These are phyloP conservation scores for Entomobrya multifasciata DNA, from an alignment of 2,888 invertebrate species.

Conservation along the genomic window DNA sequence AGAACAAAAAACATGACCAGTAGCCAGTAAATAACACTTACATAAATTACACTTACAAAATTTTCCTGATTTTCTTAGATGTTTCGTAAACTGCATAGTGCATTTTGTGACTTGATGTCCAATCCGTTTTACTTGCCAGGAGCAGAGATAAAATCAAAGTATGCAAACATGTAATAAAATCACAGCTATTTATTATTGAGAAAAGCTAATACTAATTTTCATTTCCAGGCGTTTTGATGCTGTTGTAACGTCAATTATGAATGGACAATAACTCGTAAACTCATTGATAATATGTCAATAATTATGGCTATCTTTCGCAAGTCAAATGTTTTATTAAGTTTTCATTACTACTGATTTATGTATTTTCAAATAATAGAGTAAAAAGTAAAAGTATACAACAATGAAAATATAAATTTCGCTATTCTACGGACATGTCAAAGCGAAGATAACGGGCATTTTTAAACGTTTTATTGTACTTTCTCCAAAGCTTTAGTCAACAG, in stretches of 20 bases:
- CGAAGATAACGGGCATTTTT: too few relatives aligned
- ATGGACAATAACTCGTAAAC: constrained; percentile 75
- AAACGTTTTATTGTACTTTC: constrained; percentile 83
- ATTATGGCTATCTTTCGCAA: too few relatives aligned
- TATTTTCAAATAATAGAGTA: too few relatives aligned
- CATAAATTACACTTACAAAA: constrained; percentile 6
- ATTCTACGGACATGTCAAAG: too few relatives aligned
- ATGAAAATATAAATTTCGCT: too few relatives aligned
- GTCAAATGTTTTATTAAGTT: too few relatives aligned
- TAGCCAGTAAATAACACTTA: constrained; percentile 4
- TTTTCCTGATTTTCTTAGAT: constrained; percentile 83
- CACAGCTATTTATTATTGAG: neutral
- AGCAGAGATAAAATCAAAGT: constrained; percentile 93
- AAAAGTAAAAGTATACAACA: too few relatives aligned
- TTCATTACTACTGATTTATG: too few relatives aligned
- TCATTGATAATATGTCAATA: too few relatives aligned
- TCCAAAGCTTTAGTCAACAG: constrained; percentile 90
- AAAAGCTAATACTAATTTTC: constrained; percentile 50
- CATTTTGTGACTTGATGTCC: constrained; percentile 96
- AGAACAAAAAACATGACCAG: too few relatives aligned
- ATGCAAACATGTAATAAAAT: constrained; percentile 81
- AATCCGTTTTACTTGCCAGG: constrained; percentile 98
- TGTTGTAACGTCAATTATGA: constrained; percentile 80
- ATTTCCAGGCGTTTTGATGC: constrained; percentile 80
- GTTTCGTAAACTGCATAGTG: constrained; percentile 93